Evolutionary conservation across 2,113 vertebrate genomes (phyloP).

Genomic region (Onychostoma macrolepis): DNA sequence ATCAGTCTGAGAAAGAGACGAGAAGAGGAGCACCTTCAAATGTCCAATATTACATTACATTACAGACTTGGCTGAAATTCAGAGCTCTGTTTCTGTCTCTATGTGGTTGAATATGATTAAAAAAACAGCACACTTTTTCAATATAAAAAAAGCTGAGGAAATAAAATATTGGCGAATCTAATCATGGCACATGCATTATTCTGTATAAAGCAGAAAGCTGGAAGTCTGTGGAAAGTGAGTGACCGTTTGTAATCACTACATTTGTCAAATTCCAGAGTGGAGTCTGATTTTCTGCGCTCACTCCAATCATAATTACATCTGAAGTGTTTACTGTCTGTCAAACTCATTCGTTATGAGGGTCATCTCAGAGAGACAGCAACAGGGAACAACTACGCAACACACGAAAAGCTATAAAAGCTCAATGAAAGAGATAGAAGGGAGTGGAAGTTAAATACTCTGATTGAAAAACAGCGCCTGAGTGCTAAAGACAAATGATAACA

Average conservation of each 20-base stretch:
- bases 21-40: not conserved
- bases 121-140: not conserved
- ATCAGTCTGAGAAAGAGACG: conserved; percentile 4
- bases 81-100: not conserved
- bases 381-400: conserved; percentile 1
- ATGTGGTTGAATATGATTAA: not conserved
- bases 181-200: conserved; percentile 17
- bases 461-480: not conserved
- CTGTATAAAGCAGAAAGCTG: not conserved
- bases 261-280: conserved; percentile 9
- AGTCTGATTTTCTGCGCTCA: conserved; percentile 22
- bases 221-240: conserved; percentile 12
- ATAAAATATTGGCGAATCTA: conserved; percentile 19
- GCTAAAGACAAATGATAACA: conserved; percentile 3
- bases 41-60: not conserved
- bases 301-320: conserved; percentile 43
- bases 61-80: not conserved
- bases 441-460: conserved; percentile 5
- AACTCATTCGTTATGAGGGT: conserved; percentile 28
- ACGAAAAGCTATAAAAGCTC: conserved; percentile 1
- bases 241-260: not conserved
- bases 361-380: not conserved
- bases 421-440: conserved; percentile 27
- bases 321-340: conserved; percentile 40
- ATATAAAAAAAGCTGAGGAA: conserved; percentile 8